Conservation (phyloP, 2,113 vertebrate genomes). For the Charadrius vociferus region DNA sequence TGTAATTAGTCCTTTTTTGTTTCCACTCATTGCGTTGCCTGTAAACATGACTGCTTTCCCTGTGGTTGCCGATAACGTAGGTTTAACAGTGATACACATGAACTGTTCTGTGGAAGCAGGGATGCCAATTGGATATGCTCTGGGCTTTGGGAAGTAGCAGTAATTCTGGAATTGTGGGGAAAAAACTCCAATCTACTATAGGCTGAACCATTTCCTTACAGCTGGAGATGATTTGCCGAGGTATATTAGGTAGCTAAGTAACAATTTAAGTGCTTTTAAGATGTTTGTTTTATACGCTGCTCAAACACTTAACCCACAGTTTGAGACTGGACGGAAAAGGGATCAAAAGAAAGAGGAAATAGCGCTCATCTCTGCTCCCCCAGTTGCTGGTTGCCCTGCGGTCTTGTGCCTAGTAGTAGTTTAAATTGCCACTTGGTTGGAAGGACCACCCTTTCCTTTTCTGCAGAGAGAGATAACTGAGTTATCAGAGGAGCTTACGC, state of each 20-base stretch:
- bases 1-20: background rate
- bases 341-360: background rate
- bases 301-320: background rate
- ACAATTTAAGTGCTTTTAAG: background rate
- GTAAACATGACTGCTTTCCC: background rate
- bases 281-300: background rate
- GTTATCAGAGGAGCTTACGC: background rate
- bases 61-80: background rate
- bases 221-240: background rate
- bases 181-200: background rate
- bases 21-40: rapidly evolving
- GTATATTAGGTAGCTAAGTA: background rate
- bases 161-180: background rate
- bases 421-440: background rate
- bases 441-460: slow-evolving; percentile 49
- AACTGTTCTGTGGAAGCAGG: background rate
- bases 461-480: slow-evolving; percentile 52
- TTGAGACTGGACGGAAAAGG: background rate
- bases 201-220: background rate
- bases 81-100: background rate
- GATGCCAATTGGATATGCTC: background rate
- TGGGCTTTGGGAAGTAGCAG: background rate
- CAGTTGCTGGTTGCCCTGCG: rapidly evolving
- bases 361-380: background rate
- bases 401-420: background rate